Percentiles rank a stretch among this genome's conserved stretches.
These are phyloP conservation scores for Dolichoris vasculosae DNA, from an alignment of 1,140 invertebrate species.

Conservation along the genomic window DNA sequence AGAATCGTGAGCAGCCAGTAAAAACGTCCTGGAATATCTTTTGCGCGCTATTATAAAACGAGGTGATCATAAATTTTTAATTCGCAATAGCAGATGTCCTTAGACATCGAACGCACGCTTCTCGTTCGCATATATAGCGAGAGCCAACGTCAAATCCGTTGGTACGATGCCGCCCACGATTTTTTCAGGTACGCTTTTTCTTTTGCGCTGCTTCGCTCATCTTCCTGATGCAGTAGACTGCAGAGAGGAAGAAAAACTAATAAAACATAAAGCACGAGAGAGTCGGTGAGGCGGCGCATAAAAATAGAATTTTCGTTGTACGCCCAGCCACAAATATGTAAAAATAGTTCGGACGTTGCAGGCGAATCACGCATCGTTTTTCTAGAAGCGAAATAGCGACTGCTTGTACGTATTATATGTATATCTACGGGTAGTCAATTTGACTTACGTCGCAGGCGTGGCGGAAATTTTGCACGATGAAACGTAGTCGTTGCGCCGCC, in stretches of 20 bases:
- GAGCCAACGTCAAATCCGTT: no score
- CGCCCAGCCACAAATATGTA: neutral
- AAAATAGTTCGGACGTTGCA: constrained; percentile 43
- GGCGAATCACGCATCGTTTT: constrained; percentile 28
- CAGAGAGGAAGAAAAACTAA: neutral
- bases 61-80: neutral
- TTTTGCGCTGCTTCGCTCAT: neutral
- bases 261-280: neutral
- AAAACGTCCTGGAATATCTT: neutral
- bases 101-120: neutral
- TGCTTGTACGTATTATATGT: no score
- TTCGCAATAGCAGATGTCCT: constrained; percentile 17
- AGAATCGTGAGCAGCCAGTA: neutral
- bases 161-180: constrained; percentile 12
- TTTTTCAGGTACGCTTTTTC: neutral
- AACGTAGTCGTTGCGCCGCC: neutral
- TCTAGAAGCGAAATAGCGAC: neutral
- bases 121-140: neutral
- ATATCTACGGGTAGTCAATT: neutral
- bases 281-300: neutral
- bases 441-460: no score
- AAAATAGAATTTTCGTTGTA: constrained; percentile 43
- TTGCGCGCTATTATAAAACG: neutral
- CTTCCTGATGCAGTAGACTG: constrained; percentile 8
- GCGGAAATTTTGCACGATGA: neutral